Conservation (phyloP, 37 sponge, comb jelly and placozoan genomes). For the Oscarella lobularis region DNA sequence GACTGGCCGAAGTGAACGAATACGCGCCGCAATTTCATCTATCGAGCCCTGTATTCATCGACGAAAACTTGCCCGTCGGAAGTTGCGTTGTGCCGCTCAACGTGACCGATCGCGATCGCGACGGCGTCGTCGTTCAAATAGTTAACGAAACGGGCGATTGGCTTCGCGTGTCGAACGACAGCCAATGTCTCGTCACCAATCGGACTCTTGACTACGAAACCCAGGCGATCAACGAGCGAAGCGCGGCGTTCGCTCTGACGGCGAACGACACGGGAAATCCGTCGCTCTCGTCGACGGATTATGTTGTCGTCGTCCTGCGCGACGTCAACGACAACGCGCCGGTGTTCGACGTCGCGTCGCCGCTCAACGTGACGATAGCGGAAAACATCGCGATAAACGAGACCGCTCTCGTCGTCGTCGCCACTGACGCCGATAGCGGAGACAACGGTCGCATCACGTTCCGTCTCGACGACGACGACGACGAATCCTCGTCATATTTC, state of each 20-base stretch:
- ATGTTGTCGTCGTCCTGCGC: no score
- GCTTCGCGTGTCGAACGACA: neutral
- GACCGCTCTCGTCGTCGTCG: neutral
- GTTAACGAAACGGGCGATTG: neutral
- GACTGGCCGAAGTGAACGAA: neutral
- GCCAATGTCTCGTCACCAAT: neutral
- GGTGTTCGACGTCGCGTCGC: neutral
- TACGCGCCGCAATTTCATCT: neutral
- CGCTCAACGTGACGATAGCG: neutral
- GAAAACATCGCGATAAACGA: neutral
- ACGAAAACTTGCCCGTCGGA: neutral
- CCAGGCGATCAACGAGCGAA: no score
- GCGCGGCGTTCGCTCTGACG: no score
- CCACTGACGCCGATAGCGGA: neutral
- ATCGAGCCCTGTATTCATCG: neutral
- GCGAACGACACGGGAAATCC: no score
- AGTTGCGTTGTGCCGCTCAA: neutral
- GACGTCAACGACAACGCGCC: neutral
- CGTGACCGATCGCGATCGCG: neutral
- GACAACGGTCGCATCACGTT: neutral
- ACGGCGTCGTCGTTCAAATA: neutral
- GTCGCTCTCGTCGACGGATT: no score
- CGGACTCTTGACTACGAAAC: neutral
- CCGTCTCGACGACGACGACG: neutral
- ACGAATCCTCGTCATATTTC: neutral